Base-by-base conservation (phyloP, 2,888 invertebrate species). In the Argynnis bischoffii region DNA sequence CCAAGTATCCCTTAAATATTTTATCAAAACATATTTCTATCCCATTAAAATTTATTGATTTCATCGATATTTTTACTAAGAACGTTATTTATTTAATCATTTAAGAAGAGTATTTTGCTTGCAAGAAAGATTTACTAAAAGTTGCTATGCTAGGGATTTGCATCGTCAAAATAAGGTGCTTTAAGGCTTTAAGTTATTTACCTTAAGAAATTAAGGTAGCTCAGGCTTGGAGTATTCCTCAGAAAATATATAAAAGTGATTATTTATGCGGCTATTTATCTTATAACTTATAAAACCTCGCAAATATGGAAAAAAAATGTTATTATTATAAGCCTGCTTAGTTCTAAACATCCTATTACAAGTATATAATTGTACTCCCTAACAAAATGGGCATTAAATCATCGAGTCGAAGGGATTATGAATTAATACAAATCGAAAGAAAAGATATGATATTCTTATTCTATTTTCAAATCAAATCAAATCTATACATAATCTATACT, bases 271-370 rank as follows among this genome's bases (percentile, higher is more conserved):
- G 56, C 61, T 53, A 54, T 47, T 69, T 60, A 56, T 66, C 56
- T 71, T 63, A 70, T 67, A 71, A 69, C n/a, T 56, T 65, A 56
- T 59, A 41, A 21, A 26, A 14, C 26, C 18, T 5, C 14, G 13
- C 4, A 13, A 11, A 26, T 53, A 53, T 18, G 18, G 18, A 6
- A 53, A 18, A 53, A 14, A 57, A 11, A 8, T 8, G 11, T 41
- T 41, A 41, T 41, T 46, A 21, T 47, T 26, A 26, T 18, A 46
- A 47, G 21, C 21, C 18, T 57, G 14, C 15, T 6, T 6, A 57
- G 15, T 15, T 21, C 35, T 41, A 8, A 1, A 41, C 35, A 41
- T 41, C 35, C 0, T 41, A 41, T 41, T 41, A 41, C 8, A 41
- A 41, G 35, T 41, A 41, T 11, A 41, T 41, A 41, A 41, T 41